A percentile compares a stretch with the other conserved stretches of the same genome.
Evolutionary conservation across 2,113 vertebrate genomes (phyloP).

Genomic region (Desmodus rotundus): DNA sequence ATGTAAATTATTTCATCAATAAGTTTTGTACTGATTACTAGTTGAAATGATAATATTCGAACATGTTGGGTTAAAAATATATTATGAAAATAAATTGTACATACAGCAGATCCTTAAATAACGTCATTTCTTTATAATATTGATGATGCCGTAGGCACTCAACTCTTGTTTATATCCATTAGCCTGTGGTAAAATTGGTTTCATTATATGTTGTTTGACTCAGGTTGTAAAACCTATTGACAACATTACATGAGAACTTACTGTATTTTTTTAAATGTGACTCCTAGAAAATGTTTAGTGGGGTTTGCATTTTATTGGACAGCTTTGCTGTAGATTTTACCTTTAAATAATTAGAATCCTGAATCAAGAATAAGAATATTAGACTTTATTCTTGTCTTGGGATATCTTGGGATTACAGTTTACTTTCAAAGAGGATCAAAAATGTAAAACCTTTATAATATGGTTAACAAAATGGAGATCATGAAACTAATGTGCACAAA

Average conservation of each 20-base stretch:
- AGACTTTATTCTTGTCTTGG: not conserved
- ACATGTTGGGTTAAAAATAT: not conserved
- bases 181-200: not conserved
- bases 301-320: not conserved
- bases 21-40: not conserved
- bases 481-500: not conserved
- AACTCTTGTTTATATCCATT: not conserved
- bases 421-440: not conserved
- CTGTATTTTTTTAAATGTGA: not conserved
- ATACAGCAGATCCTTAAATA: not conserved
- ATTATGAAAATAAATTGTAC: not conserved
- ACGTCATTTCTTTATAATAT: not conserved
- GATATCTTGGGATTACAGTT: not conserved
- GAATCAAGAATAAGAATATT: not conserved
- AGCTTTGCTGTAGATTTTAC: not conserved
- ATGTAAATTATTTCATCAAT: not conserved
- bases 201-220: not conserved
- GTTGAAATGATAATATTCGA: not conserved
- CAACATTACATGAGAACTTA: not conserved
- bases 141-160: not conserved
- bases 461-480: conserved; percentile 4
- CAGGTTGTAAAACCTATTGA: not conserved
- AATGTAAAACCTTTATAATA: not conserved
- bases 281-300: not conserved
- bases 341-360: not conserved